Base-by-base conservation (phyloP, 1,140 invertebrate species). In the Neodiprion pinetum region DNA sequence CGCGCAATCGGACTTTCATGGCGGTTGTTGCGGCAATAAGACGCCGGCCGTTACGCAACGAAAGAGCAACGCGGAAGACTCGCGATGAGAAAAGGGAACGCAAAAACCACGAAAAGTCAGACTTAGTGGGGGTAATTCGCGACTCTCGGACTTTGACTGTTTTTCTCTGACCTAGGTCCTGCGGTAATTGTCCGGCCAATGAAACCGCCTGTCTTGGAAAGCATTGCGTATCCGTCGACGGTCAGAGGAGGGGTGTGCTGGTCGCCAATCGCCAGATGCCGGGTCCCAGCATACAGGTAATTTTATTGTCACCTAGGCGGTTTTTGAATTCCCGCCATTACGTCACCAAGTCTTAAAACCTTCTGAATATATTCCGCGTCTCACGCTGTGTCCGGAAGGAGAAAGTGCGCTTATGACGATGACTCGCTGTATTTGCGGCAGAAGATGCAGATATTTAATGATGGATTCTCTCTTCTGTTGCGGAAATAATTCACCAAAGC, bases 221-320 rank as follows among this genome's bases (percentile, higher is more conserved):
- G 40, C 90, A 93, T 71, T 96, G 95, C 78, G 90, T 95, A 61
- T 90, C 91, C 70, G 92, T 90, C 1, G 93, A 95, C 82, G 94
- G 94, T 9, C 88, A 92, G 14, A 85, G 91, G n/a, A 88, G 93
- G 11, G 92, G 92, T 1, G 91, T 97, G 4, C 89, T 96, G 17
- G 91, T 94, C 0, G 94, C 94, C 1, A 97, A 98, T 86, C 89
- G 95, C 71, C 92, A 93, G 84, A 84, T 96, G 14, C 96, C 96
- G 4, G 96, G 95, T 1, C 96, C 96, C 1, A 85, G 91, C 7
- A 95, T 97, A 67, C 93, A 96, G 85, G 92, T 92, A 86, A 76
- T 17, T 61, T 5, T 9, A 61, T 40, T 40, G 5, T 40, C 2
- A 40, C 2, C 28, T 40, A 40, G 2, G 28, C 28, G 28, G 28